These are phyloP conservation scores for Piscicola geometra DNA, from an alignment of 2,888 invertebrate species.

Conservation along the genomic window DNA sequence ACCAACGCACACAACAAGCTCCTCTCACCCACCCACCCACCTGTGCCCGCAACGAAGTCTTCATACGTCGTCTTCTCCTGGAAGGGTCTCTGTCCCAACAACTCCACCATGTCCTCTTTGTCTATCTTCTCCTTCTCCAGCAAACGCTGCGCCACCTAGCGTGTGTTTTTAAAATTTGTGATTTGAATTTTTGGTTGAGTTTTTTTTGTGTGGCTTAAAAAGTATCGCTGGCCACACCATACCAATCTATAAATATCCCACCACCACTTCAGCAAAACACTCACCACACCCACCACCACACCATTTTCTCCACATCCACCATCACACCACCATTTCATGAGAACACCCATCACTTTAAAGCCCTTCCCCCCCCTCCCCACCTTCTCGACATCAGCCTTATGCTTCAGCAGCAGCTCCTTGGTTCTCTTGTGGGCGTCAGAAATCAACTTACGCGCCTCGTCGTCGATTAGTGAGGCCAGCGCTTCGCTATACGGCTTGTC, in stretches of 20 bases:
- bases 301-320: too few relatives aligned
- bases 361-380: constrained; percentile 52
- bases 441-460: constrained; percentile 78
- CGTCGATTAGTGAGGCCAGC: constrained; percentile 80
- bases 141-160: constrained; percentile 81
- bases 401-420: constrained; percentile 68
- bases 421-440: constrained; percentile 75
- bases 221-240: too few relatives aligned
- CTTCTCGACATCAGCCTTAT: constrained; percentile 81
- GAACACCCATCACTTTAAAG: too few relatives aligned
- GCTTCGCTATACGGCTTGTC: constrained; percentile 94
- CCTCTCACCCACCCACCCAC: constrained; percentile 42
- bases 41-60: constrained; percentile 81
- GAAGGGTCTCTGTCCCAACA: constrained; percentile 89
- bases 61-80: constrained; percentile 98
- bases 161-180: neutral
- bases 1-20: neutral
- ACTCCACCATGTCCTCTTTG: constrained; percentile 93
- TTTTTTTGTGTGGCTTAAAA: too few relatives aligned
- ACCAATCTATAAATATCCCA: too few relatives aligned
- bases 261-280: too few relatives aligned
- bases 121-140: constrained; percentile 89
- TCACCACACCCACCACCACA: too few relatives aligned
- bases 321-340: too few relatives aligned
- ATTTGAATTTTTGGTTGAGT: too few relatives aligned